Evolutionary conservation across 2,888 invertebrate genomes (phyloP).

Genomic region (Stegana nigrithorax): DNA sequence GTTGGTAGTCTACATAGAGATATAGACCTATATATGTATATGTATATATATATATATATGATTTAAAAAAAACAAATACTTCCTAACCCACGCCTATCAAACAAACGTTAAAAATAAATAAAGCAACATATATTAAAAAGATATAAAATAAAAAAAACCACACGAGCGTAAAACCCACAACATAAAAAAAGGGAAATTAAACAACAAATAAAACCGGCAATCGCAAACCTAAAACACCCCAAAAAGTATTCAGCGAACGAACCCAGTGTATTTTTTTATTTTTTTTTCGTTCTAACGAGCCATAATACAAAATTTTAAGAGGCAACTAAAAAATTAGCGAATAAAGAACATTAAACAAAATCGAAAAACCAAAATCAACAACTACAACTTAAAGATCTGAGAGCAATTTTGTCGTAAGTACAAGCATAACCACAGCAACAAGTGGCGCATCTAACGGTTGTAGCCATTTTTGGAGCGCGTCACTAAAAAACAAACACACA

Average conservation of each 20-base stretch:
- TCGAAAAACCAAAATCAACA: background rate
- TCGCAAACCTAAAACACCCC: background rate
- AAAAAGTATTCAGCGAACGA: slow-evolving; percentile 40
- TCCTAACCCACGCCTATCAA: slow-evolving; percentile 18
- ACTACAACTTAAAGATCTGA: background rate
- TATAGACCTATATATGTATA: background rate
- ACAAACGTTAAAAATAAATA: slow-evolving; percentile 7
- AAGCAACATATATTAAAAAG: slow-evolving; percentile 28
- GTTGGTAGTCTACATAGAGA: background rate
- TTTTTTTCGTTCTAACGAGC: too few species aligned
- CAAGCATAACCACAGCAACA: background rate
- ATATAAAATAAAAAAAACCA: slow-evolving; percentile 19
- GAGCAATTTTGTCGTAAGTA: too few species aligned
- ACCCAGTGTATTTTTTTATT: slow-evolving; percentile 60
- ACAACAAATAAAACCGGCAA: slow-evolving; percentile 22
- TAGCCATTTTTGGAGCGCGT: background rate
- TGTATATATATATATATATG: background rate
- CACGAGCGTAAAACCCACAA: background rate
- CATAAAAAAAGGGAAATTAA: slow-evolving; percentile 29
- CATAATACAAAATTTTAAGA: background rate
- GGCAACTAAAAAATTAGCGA: background rate
- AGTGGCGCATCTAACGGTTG: too few species aligned
- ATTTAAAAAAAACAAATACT: background rate
- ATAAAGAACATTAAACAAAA: too few species aligned
- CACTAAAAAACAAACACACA: slow-evolving; percentile 36